Percentiles rank a stretch among this genome's conserved stretches.
These are phyloP conservation scores for Drosophila kokeensis DNA, from an alignment of 2,888 invertebrate species.

Conservation along the genomic window DNA sequence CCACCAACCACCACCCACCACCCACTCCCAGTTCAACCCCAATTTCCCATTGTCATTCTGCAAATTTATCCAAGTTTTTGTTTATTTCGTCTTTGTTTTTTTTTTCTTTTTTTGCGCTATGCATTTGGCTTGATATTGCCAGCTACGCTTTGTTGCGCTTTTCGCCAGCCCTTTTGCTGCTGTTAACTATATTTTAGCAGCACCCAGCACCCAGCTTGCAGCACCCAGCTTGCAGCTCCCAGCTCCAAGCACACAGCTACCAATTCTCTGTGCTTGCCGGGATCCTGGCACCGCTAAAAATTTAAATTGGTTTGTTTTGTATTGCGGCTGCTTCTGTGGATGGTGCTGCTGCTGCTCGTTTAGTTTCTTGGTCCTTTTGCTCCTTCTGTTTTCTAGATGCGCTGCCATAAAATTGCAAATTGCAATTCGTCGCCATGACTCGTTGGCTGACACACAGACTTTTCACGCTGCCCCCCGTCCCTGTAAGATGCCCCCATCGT, in stretches of 20 bases:
- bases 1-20: slow-evolving; percentile 12
- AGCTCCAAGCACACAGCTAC: slow-evolving; percentile 2
- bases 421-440: slow-evolving; percentile 77
- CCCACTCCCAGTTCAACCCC: slow-evolving; percentile 11
- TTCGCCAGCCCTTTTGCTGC: slow-evolving; percentile 60
- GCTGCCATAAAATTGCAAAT: slow-evolving; percentile 82
- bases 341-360: slow-evolving; percentile 38
- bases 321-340: slow-evolving; percentile 63
- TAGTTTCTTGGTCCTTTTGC: slow-evolving; percentile 30
- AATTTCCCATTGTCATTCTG: slow-evolving; percentile 61
- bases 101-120: slow-evolving; percentile 4
- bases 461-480: neutral
- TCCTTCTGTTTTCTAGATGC: slow-evolving; percentile 55
- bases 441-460: slow-evolving; percentile 45
- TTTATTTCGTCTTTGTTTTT: slow-evolving; percentile 12
- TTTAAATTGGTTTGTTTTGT: slow-evolving; percentile 82
- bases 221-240: neutral
- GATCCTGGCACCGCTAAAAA: slow-evolving; percentile 63
- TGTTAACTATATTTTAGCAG: slow-evolving; percentile 58
- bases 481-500: slow-evolving; percentile 38
- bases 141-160: slow-evolving; percentile 78
- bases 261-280: slow-evolving; percentile 1
- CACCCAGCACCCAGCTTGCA: neutral
- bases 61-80: slow-evolving; percentile 42
- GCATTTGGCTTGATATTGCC: slow-evolving; percentile 72